Percentiles rank a stretch among this genome's conserved stretches.
Evolutionary conservation across 2,888 invertebrate species (phyloP).

Genomic region (Eupithecia pulchellata): DNA sequence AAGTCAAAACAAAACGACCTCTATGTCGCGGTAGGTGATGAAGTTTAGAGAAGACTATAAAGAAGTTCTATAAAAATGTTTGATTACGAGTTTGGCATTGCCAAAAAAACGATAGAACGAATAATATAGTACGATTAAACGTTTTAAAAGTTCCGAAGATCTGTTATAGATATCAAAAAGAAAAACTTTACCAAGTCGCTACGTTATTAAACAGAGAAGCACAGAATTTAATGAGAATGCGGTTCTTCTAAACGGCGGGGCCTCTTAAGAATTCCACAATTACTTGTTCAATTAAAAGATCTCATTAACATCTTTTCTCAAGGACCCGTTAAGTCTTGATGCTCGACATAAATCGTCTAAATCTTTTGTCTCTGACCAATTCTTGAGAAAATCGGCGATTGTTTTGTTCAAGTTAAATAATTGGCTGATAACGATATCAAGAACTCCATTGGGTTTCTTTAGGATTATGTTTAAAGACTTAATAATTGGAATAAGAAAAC

Average conservation of each 20-base stretch:
- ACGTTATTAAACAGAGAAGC: neutral
- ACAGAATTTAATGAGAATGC: neutral
- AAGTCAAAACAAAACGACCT: no score
- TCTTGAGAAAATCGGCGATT: conserved; percentile 44
- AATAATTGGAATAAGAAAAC: neutral
- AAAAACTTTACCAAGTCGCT: neutral
- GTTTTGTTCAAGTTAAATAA: conserved; percentile 21
- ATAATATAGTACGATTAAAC: neutral
- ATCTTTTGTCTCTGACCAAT: conserved; percentile 56
- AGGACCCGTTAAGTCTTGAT: conserved; percentile 45
- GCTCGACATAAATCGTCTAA: conserved; percentile 51
- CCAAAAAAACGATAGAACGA: no score
- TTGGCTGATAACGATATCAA: neutral
- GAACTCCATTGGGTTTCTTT: neutral
- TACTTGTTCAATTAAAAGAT: conserved; percentile 41
- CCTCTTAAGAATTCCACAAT: conserved; percentile 27
- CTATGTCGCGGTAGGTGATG: no score
- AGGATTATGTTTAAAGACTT: neutral
- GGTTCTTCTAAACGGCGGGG: conserved; percentile 4
- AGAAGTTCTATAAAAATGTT: no score
- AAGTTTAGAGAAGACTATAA: no score
- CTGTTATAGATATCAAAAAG: neutral
- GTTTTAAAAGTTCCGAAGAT: neutral
- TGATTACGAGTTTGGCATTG: no score
- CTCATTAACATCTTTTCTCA: conserved; percentile 40